Evolutionary conservation across 2,113 vertebrate species (phyloP).

Genomic region (Osmerus eperlanus): DNA sequence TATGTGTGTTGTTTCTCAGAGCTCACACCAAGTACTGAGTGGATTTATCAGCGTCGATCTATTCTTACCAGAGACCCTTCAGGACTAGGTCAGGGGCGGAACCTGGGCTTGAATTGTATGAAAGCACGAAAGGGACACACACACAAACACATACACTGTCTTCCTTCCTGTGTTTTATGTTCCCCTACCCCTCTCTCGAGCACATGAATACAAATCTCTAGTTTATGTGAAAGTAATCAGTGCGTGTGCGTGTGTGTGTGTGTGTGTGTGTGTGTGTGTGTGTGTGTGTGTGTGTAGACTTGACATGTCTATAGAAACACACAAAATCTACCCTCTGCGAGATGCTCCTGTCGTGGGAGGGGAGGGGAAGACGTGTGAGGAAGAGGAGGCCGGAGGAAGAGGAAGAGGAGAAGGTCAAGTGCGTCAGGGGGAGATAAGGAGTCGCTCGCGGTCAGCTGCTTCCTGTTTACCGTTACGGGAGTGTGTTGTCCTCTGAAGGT

Average conservation of each 20-base stretch:
- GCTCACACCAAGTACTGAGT: not conserved
- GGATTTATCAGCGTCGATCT: slow-evolving; percentile 5
- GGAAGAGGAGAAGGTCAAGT: slow-evolving; percentile 64
- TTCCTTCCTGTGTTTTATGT: slow-evolving; percentile 31
- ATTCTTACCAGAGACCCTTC: not conserved
- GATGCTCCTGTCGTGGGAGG: slow-evolving; percentile 10
- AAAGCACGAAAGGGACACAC: not conserved
- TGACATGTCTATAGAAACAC: no score
- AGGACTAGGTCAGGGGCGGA: slow-evolving; percentile 1
- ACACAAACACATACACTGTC: slow-evolving; percentile 9
- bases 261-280: slow-evolving; percentile 1
- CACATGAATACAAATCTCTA: slow-evolving; percentile 12
- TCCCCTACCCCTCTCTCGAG: not conserved
- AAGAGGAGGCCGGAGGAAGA: slow-evolving; percentile 17
- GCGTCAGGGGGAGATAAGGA: slow-evolving; percentile 43
- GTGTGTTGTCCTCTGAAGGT: slow-evolving; percentile 48
- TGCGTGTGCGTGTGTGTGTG: slow-evolving; percentile 32
- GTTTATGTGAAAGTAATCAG: slow-evolving; percentile 36
- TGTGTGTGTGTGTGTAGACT: no score
- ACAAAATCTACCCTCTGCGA: no score
- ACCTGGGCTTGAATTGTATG: not conserved
- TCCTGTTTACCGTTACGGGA: slow-evolving; percentile 69
- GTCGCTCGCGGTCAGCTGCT: slow-evolving; percentile 57
- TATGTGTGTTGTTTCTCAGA: slow-evolving; percentile 1
- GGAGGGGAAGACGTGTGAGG: slow-evolving; percentile 8